Conservation (phyloP, 2,797 vertebrate species). For the Anas bernieri region DNA sequence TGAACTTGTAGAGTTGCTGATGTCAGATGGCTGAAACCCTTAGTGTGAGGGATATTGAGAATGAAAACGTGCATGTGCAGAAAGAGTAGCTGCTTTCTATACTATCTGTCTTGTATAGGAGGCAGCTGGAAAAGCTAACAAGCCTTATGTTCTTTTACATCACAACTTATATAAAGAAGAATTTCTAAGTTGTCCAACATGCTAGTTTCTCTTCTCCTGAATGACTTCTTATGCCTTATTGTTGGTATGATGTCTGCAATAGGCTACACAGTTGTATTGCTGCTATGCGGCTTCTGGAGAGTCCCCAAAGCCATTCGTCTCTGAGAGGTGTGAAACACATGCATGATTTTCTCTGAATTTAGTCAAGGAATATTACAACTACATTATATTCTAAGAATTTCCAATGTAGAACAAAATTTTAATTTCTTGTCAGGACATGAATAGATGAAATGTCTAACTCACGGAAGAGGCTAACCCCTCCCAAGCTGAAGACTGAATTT, state of each 20-base stretch:
- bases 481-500: neutral
- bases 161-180: accelerated
- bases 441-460: neutral
- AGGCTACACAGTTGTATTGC: accelerated
- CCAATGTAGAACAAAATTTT: accelerated
- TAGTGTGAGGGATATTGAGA: neutral
- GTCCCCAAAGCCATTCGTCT: neutral
- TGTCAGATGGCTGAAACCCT: neutral
- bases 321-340: neutral
- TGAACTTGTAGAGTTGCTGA: neutral
- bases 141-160: neutral
- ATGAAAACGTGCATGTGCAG: neutral
- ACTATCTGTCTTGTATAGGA: neutral
- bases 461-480: neutral
- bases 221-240: neutral
- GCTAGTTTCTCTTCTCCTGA: no score
- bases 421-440: accelerated
- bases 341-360: neutral
- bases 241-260: neutral
- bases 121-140: neutral
- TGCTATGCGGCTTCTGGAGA: neutral
- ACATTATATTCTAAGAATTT: neutral
- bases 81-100: neutral
- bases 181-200: neutral
- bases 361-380: neutral